phyloP scores from a whole-genome alignment of 2,113 vertebrate species.

The Opisthocomus hoazin region DNA sequence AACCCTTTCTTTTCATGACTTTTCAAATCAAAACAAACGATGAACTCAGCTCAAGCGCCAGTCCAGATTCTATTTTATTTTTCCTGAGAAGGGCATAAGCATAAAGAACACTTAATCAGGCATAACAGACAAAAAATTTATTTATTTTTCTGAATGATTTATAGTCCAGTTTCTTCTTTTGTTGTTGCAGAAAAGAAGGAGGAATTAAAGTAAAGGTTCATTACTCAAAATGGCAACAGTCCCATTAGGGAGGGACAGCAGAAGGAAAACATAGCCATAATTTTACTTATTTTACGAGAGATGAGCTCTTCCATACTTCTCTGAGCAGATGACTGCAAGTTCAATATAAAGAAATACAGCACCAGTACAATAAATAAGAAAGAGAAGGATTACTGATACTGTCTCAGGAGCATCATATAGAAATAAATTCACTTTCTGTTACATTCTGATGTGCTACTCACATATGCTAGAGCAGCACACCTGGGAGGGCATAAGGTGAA shows the following conservation, averaged over 20 bases:
- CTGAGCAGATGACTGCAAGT: not conserved
- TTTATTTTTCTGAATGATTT: conserved; percentile 40
- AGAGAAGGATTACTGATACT: not conserved
- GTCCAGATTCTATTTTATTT: conserved; percentile 1
- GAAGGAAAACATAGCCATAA: conserved; percentile 36
- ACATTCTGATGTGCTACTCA: not conserved
- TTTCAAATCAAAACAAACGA: not conserved
- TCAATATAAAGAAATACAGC: not conserved
- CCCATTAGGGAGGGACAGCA: conserved; percentile 31
- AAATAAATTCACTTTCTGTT: conserved; percentile 23
- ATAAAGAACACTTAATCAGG: conserved; percentile 21
- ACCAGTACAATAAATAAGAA: not conserved
- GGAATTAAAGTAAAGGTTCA: conserved; percentile 28
- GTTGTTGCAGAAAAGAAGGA: conserved; percentile 5
- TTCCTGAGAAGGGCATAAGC: not conserved
- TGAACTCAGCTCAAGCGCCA: not conserved
- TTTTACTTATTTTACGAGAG: conserved; percentile 44
- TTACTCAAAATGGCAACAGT: conserved; percentile 53
- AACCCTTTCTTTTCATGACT: not conserved
- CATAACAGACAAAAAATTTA: not conserved
- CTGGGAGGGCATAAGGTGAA: not conserved
- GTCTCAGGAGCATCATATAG: not conserved
- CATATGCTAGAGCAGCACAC: not conserved
- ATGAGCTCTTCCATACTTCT: conserved; percentile 35
- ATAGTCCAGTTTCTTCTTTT: conserved; percentile 4